phyloP scores from a whole-genome alignment of 2,797 vertebrate genomes.

The Myotis findleyi region DNA sequence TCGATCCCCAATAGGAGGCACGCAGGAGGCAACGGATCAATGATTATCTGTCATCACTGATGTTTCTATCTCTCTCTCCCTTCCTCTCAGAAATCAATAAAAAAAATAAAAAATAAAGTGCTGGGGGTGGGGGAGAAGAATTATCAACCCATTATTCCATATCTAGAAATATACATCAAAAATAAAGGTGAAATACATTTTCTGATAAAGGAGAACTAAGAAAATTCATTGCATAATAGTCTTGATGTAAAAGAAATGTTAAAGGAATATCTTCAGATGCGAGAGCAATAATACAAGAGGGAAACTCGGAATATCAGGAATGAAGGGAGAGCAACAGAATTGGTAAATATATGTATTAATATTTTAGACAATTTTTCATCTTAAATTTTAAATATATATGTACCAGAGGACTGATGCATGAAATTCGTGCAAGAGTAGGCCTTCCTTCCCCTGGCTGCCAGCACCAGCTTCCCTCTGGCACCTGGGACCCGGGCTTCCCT shows the following conservation, averaged over 20 bases:
- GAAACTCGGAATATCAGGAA: background rate
- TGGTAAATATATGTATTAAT: background rate
- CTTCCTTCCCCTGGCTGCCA: too few species aligned
- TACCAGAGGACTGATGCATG: too few species aligned
- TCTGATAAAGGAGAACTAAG: background rate
- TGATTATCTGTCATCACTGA: too few species aligned
- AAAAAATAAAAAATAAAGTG: background rate
- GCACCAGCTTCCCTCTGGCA: too few species aligned
- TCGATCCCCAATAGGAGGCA: too few species aligned
- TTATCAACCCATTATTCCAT: background rate
- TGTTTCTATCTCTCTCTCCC: too few species aligned
- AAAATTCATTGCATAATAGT: background rate
- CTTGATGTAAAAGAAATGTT: background rate
- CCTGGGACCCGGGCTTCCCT: too few species aligned
- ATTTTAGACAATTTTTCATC: background rate
- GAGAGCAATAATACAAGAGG: background rate
- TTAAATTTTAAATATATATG: background rate
- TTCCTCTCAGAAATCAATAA: too few species aligned
- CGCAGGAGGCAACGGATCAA: too few species aligned
- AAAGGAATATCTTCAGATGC: background rate
- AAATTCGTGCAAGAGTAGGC: too few species aligned
- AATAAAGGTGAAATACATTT: conserved; percentile 25
- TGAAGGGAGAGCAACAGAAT: background rate
- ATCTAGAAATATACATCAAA: background rate
- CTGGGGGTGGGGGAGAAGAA: background rate